Evolutionary conservation across 2,797 vertebrate species (phyloP), one percentile per base, ranked within the genome.

Genomic region (Pempheris klunzingeri): DNA sequence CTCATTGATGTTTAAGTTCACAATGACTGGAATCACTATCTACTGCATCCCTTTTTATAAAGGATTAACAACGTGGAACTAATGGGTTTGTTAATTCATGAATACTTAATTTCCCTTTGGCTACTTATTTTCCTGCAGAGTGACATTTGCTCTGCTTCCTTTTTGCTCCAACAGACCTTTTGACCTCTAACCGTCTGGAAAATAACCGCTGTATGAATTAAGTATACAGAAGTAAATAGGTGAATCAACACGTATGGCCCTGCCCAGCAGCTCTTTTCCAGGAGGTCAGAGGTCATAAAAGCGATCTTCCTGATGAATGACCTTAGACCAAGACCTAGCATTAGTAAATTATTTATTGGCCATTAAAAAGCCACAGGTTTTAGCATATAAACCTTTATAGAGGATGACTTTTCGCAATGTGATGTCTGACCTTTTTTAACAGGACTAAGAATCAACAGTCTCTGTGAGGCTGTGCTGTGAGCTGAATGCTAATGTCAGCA

Each of bases 181-280:
- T 55, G 43, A 71, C 36, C 34, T 57, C 38, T 59, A 58, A 54
- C 50, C 32, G 20, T 60, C 13, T 50, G 62, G 7, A 44, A 50
- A 46, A n/a, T 38, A 49, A n/a, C n/a, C 8, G 34, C 3, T 41
- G n/a, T 7, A 30, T 6, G 15, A 62, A 61, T 52, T 43, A 55
- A 34, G 54, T 12, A 61, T 1, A 22, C 15, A 18, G 5, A 24
- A 41, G 68, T 24, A 32, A 41, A 54, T 36, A 47, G 30, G 1
- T 28, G 24, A n/a, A 13, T 24, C 44, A 50, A 62, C n/a, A 52
- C 44, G 32, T 28, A 41, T 30, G 22, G n/a, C 54, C 44, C 6
- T 30, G 18, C 36, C 28, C 18, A 44, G 1, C 47, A 66, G 46
- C 50, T 50, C 9, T 20, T 53, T 38, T 34, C n/a, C n/a, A n/a